Conservation (phyloP, 1,140 invertebrate species). For the Eumeta japonica region DNA sequence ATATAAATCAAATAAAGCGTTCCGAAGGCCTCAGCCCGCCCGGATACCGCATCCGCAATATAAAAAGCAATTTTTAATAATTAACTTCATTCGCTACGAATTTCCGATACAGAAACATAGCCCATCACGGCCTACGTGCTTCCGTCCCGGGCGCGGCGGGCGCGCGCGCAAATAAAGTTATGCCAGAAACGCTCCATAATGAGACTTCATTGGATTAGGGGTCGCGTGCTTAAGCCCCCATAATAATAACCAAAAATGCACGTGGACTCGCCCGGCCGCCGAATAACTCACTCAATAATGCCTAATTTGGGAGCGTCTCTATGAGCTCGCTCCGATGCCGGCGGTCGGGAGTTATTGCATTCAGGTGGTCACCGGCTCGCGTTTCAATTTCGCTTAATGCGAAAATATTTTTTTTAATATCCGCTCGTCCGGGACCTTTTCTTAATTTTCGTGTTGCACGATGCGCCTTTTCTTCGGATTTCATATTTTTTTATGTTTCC, state of each 20-base stretch:
- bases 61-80: slow-evolving; percentile 53
- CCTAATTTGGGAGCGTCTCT: slow-evolving; percentile 38
- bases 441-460: too few relatives aligned
- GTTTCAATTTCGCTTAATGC: too few relatives aligned
- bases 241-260: slow-evolving; percentile 56
- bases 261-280: slow-evolving; percentile 39
- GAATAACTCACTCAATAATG: slow-evolving; percentile 54
- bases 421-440: too few relatives aligned
- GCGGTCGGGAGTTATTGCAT: slow-evolving; percentile 11
- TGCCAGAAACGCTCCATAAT: slow-evolving; percentile 41
- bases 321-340: slow-evolving; percentile 29
- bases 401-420: too few relatives aligned
- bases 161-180: slow-evolving; percentile 45
- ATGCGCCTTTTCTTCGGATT: too few relatives aligned
- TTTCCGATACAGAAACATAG: slow-evolving; percentile 27
- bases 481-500: too few relatives aligned
- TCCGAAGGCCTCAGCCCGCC: too few relatives aligned
- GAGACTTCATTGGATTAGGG: slow-evolving; percentile 53
- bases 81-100: slow-evolving; percentile 35
- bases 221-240: slow-evolving; percentile 39
- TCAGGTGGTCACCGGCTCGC: too few relatives aligned
- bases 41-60: too few relatives aligned
- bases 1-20: too few relatives aligned
- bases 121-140: slow-evolving; percentile 32
- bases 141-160: too few relatives aligned